Evolutionary conservation across 92 coral and sea anemone genomes (phyloP).

Genomic region (Porites evermanni): DNA sequence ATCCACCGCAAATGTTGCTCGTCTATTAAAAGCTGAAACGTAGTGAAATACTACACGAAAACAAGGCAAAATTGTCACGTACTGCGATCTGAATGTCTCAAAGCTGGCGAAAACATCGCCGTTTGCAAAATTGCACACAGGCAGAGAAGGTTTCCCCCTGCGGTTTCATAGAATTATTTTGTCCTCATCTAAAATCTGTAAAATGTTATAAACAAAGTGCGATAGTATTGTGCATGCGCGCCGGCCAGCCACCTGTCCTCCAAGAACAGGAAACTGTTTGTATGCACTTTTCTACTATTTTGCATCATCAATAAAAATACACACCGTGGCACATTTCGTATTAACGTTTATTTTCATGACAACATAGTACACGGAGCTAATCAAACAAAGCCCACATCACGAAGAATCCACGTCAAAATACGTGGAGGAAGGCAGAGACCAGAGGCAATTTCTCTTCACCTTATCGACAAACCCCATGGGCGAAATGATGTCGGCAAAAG

Average conservation of each 20-base stretch:
- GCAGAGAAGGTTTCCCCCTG: conserved; percentile 21
- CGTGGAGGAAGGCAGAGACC: not conserved
- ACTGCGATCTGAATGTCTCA: not conserved
- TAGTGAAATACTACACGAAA: not conserved
- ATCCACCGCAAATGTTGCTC: not conserved
- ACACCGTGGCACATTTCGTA: conserved; percentile 21
- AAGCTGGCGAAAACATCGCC: not conserved
- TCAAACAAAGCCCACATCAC: conserved; percentile 18
- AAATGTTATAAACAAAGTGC: conserved; percentile 34
- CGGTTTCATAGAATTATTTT: conserved; percentile 29
- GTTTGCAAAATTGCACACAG: conserved; percentile 8
- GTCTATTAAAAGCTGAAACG: not conserved
- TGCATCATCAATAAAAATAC: conserved; percentile 36
- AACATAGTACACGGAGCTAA: conserved; percentile 33
- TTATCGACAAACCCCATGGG: conserved; percentile 44
- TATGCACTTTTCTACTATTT: conserved; percentile 14
- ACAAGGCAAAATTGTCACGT: not conserved
- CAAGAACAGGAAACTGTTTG: conserved; percentile 17
- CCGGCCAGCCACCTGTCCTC: conserved; percentile 23
- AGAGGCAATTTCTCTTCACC: conserved; percentile 21
- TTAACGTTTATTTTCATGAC: conserved; percentile 26
- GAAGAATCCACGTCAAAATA: not conserved
- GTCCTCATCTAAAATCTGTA: conserved; percentile 17
- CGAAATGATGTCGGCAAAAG: conserved; percentile 7
- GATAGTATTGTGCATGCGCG: conserved; percentile 36